Percentiles rank a stretch among this genome's conserved stretches.
Evolutionary conservation across 2,888 invertebrate genomes (phyloP).

Genomic region (Norana najaformis): DNA sequence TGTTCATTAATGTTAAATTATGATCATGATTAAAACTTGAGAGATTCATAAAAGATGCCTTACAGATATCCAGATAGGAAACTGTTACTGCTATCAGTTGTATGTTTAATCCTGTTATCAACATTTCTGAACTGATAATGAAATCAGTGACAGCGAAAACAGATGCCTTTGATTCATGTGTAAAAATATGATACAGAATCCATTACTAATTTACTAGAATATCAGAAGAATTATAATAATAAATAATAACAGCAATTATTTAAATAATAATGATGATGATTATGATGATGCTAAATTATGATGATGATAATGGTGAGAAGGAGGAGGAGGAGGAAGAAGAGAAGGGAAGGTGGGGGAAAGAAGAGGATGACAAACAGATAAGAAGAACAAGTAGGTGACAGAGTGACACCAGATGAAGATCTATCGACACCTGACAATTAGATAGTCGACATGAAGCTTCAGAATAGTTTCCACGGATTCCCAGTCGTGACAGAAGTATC

Average conservation of each 20-base stretch:
- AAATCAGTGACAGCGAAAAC: not conserved
- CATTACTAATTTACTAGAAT: too few relatives aligned
- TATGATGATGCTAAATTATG: not conserved
- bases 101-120: too few relatives aligned
- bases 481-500: constrained; percentile 79
- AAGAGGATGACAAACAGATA: too few relatives aligned
- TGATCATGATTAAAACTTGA: not conserved
- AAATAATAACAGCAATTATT: too few relatives aligned
- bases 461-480: constrained; percentile 80
- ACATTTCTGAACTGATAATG: not conserved
- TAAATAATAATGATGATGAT: not conserved
- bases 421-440: constrained; percentile 72
- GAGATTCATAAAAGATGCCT: too few relatives aligned
- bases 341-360: not conserved
- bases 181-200: not conserved
- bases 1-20: not conserved
- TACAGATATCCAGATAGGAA: not conserved
- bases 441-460: constrained; percentile 79
- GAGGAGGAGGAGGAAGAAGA: not conserved
- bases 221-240: too few relatives aligned
- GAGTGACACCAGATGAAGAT: constrained; percentile 32
- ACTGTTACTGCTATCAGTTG: not conserved
- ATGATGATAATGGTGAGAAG: not conserved
- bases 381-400: too few relatives aligned
- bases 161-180: not conserved